phyloP scores from a whole-genome alignment of 2,113 vertebrate species.

The Dolichallabes microphthalmus region DNA sequence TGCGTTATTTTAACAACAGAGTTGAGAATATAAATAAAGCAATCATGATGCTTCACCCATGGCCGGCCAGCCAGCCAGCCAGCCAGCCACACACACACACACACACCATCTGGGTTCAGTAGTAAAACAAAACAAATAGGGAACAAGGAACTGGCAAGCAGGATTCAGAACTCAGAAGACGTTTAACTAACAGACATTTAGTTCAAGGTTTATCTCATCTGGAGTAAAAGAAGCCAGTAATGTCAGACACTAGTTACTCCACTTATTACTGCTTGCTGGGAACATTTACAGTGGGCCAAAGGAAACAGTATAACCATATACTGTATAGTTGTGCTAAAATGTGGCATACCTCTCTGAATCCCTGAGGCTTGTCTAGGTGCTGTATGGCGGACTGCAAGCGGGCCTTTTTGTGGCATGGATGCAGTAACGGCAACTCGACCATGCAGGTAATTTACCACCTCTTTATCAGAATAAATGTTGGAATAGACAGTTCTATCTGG shows the following conservation, averaged over 20 bases:
- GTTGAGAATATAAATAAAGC: neutral
- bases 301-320: neutral
- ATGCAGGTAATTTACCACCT: no score
- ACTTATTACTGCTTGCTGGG: neutral
- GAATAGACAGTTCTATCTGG: no score
- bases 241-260: neutral
- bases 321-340: no score
- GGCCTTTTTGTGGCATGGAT: no score
- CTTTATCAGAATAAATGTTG: no score
- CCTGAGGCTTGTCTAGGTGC: no score
- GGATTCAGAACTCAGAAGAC: neutral
- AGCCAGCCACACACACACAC: neutral
- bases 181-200: neutral
- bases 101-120: neutral
- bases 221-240: neutral
- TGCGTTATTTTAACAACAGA: neutral
- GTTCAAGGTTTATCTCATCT: neutral
- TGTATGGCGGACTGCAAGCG: no score
- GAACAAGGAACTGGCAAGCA: conserved; percentile 25
- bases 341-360: no score
- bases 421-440: no score
- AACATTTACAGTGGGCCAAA: neutral
- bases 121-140: neutral
- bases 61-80: no score
- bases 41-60: neutral